Conservation (phyloP, 1,140 invertebrate genomes). For the Tribolium madens region DNA sequence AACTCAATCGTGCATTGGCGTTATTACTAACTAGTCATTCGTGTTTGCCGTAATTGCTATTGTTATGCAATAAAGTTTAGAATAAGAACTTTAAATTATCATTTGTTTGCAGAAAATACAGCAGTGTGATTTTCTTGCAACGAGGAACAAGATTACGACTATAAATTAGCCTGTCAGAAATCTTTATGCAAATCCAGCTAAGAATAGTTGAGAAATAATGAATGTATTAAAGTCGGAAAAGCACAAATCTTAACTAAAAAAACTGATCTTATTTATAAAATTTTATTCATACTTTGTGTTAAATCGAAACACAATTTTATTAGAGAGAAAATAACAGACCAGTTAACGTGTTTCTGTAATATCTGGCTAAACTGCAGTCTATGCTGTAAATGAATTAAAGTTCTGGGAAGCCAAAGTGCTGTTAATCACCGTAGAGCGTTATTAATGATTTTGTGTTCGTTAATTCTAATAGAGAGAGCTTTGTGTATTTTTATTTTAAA, state of each 20-base stretch:
- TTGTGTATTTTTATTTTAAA: background rate
- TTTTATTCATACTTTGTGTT: no score
- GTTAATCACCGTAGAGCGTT: background rate
- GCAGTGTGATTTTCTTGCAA: background rate
- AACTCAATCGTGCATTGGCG: no score
- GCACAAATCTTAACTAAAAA: background rate
- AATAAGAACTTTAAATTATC: background rate
- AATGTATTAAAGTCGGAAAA: background rate
- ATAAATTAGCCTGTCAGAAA: background rate
- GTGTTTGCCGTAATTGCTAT: background rate
- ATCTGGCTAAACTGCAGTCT: background rate
- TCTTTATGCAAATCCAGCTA: background rate
- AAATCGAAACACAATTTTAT: no score
- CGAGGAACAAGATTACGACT: background rate
- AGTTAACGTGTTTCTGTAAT: background rate
- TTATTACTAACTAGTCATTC: background rate
- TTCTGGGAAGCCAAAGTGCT: background rate
- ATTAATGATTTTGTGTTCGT: conserved; percentile 16
- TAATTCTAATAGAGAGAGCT: background rate
- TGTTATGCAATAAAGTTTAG: background rate
- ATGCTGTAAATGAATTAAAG: background rate
- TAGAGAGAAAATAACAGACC: no score
- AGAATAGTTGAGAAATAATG: background rate
- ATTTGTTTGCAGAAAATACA: background rate
- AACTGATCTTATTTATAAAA: background rate